Evolutionary conservation across 1,140 invertebrate genomes (phyloP).

Genomic region (Choristoneura fumiferana): DNA sequence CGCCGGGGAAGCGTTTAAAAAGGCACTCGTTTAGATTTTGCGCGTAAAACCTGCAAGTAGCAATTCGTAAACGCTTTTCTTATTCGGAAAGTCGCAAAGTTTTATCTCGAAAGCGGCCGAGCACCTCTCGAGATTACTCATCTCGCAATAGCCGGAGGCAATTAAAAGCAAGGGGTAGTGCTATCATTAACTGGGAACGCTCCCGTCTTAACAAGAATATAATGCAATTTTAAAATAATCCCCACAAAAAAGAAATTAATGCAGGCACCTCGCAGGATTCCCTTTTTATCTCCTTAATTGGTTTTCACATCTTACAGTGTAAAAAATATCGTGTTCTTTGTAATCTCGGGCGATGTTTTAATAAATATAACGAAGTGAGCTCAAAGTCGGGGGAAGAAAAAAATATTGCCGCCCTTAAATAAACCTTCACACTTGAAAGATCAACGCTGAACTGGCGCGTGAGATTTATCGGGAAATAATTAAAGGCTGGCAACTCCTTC

Average conservation of each 20-base stretch:
- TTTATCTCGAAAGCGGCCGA: conserved; percentile 61
- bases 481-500: conserved; percentile 47
- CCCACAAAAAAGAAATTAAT: conserved; percentile 78
- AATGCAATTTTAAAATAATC: conserved; percentile 79
- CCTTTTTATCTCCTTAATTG: conserved; percentile 78
- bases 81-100: conserved; percentile 50
- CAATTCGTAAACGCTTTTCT: conserved; percentile 37
- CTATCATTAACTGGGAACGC: conserved; percentile 71
- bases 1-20: conserved; percentile 10
- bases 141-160: conserved; percentile 74
- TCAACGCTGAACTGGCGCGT: conserved; percentile 64
- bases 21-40: conserved; percentile 17
- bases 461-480: conserved; percentile 75
- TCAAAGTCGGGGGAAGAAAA: conserved; percentile 48
- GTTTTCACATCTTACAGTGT: conserved; percentile 78
- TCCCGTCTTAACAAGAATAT: conserved; percentile 76
- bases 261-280: conserved; percentile 74
- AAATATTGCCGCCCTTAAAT: conserved; percentile 73
- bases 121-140: conserved; percentile 70
- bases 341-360: conserved; percentile 78
- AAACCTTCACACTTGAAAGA: conserved; percentile 76
- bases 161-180: conserved; percentile 77
- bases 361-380: conserved; percentile 78
- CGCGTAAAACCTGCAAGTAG: conserved; percentile 15
- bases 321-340: conserved; percentile 78